Base-by-base conservation (phyloP, 1,140 invertebrate species). In the Zaprionus gabonicus region DNA sequence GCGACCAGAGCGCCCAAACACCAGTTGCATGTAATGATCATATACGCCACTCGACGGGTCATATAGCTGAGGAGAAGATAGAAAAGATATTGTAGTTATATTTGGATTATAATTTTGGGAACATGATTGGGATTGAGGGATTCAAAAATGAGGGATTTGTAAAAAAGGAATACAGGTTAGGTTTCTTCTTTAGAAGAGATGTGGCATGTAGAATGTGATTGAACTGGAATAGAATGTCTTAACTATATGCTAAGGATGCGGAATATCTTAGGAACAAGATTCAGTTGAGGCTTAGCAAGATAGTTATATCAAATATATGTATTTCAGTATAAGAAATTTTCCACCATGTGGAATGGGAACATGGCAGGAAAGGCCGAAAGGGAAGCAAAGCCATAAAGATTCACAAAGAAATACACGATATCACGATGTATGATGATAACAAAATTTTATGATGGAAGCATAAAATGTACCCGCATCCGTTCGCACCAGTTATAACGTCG, bases 1-100 rank as follows among this genome's bases (percentile, higher is more conserved):
- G 95, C 94, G 27, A 96, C 93, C 57, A 94, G 92, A 1, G 96
- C 93, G 0, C 95, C 95, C 34, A 94, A 82, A 1, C 94, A 91
- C 96, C 96, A 96, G 1, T 95, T 95, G 7, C 94, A 87, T 13
- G 94, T 88, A 83, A 96, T 95, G 34, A 96, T 93, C 41, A 94
- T 79, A 46, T 94, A 83, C 3, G 95, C 95, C 27, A 94, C 93
- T 73, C 94, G 93, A 71, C 94, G 94, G 0, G 95, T 96, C 94
- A 96, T 95, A 80, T 85, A 91, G 51, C 76, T 90, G 41, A 31
- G 0, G 31, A 7, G 0, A 1, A 10, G 6, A 17, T 17, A 5
- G 53, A 38, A 25, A 17, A 41, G 36, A 38, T 6, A 56, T 27
- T 41, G 7, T 34, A 34, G 31, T 34, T 34, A 34, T 34, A 34